Evolutionary conservation across 2,888 invertebrate genomes (phyloP).

Genomic region (Idaea biselata): DNA sequence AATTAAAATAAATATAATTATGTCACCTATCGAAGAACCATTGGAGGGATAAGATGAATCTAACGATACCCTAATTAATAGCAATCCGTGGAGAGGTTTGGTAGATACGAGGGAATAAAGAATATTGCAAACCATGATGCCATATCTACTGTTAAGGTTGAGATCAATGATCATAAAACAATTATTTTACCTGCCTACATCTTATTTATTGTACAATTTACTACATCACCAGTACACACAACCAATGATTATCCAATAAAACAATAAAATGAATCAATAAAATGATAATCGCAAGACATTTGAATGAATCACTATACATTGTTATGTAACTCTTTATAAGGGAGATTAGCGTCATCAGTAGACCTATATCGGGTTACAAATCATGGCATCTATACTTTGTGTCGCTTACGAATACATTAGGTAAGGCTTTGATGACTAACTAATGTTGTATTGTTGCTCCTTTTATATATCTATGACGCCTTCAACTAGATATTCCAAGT

Average conservation of each 20-base stretch:
- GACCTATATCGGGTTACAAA: constrained; percentile 19
- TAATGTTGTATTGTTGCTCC: not conserved
- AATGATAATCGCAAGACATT: not conserved
- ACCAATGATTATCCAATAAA: constrained; percentile 7
- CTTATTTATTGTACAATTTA: not conserved
- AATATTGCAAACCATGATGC: too few relatives aligned
- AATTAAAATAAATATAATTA: too few relatives aligned
- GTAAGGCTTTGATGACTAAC: not conserved
- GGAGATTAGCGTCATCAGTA: constrained; percentile 22
- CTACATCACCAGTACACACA: constrained; percentile 5
- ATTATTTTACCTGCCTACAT: not conserved
- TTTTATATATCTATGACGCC: not conserved
- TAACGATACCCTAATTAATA: too few relatives aligned
- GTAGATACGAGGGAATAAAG: too few relatives aligned
- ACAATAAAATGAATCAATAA: not conserved
- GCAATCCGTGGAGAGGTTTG: too few relatives aligned
- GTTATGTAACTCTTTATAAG: constrained; percentile 24
- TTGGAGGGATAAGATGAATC: too few relatives aligned
- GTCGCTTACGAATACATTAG: constrained; percentile 9
- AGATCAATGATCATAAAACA: too few relatives aligned
- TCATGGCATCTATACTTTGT: constrained; percentile 13
- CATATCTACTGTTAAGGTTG: too few relatives aligned
- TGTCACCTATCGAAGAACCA: too few relatives aligned
- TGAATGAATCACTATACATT: constrained; percentile 24
- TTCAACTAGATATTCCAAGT: not conserved